Base-by-base conservation (phyloP, 2,888 invertebrate genomes). In the Tenthredo amoena region DNA sequence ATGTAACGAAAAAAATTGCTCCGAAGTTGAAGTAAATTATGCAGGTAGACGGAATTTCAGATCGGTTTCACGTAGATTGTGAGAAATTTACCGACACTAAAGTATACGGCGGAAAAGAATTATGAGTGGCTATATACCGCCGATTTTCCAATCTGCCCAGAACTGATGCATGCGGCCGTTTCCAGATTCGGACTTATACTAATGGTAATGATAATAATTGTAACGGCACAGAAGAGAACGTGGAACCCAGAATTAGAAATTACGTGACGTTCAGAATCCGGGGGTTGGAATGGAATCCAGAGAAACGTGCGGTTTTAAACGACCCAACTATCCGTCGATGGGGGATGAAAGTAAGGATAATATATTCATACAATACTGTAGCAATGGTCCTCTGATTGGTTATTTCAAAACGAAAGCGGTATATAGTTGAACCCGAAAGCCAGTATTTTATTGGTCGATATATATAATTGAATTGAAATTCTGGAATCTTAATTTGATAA, bases 321-420 rank as follows among this genome's bases (percentile, higher is more conserved):
- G 62, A 81, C 58, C 81, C 81, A 40, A 81, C 81, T 62, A 40
- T 37, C 37, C 62, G 62, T 40, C 81, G 81, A 81, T 15, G 40
- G 26, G 58, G 37, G 37, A 2, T 81, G 58, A 62, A 81, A 81
- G 6, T 37, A 26, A 26, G 62, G 81, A 40, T 81, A 81, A 81
- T 81, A 81, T 81, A 62, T 81, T 81, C 81, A 81, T 81, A 62
- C 58, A 81, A 81, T 62, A 62, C 62, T 40, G 15, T 40, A 62
- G 81, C 4, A 62, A 58, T 62, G 81, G 40, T 40, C 1, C 62
- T 81, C 81, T 81, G 81, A 81, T 81, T 81, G 81, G 81, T 81
- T 81, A 81, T 81, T 81, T 62, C 31, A 81, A 81, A 81, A 81
- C 81, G 81, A 40, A 62, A 81, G 40, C 62, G 15, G 12, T 3